A percentile compares a stretch with the other conserved stretches of the same genome.
Conservation (phyloP, 2,113 vertebrate genomes). For the Lophius piscatorius region DNA sequence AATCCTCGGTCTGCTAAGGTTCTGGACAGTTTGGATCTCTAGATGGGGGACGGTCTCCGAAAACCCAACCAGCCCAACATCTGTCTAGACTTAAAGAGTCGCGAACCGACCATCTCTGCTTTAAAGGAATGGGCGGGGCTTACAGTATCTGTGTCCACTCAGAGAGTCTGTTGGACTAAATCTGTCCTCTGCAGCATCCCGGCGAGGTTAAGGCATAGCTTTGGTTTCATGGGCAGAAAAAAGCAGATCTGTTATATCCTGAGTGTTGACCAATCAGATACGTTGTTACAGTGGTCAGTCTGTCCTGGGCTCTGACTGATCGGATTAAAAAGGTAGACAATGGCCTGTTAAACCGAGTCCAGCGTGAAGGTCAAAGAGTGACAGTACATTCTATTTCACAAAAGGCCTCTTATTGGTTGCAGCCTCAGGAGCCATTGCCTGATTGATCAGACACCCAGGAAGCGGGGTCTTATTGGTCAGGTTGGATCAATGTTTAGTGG, state of each 20-base stretch:
- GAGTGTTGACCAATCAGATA: neutral
- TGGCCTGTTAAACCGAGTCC: constrained; percentile 15
- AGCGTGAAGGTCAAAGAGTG: neutral
- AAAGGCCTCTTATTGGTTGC: constrained; percentile 10
- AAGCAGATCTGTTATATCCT: constrained; percentile 6
- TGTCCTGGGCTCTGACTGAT: constrained; percentile 11
- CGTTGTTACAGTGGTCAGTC: too few species aligned
- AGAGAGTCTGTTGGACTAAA: neutral
- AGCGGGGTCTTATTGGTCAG: constrained; percentile 36
- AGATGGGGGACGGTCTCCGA: too few species aligned
- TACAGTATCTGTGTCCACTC: neutral
- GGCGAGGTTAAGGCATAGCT: neutral
- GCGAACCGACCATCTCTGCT: too few species aligned
- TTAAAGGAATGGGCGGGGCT: too few species aligned
- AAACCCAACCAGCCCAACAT: too few species aligned
- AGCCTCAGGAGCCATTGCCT: constrained; percentile 5
- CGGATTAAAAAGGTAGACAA: neutral
- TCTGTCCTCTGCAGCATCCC: too few species aligned
- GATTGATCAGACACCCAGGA: too few species aligned
- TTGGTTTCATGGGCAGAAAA: constrained; percentile 38
- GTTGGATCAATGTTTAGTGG: neutral
- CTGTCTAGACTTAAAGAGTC: too few species aligned
- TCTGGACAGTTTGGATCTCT: too few species aligned
- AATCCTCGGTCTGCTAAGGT: too few species aligned
- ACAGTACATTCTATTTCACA: neutral